A percentile compares a stretch with the other conserved stretches of the same genome.
Evolutionary conservation across 1,140 invertebrate genomes (phyloP).

Genomic region (Aphelenchoides avenae): DNA sequence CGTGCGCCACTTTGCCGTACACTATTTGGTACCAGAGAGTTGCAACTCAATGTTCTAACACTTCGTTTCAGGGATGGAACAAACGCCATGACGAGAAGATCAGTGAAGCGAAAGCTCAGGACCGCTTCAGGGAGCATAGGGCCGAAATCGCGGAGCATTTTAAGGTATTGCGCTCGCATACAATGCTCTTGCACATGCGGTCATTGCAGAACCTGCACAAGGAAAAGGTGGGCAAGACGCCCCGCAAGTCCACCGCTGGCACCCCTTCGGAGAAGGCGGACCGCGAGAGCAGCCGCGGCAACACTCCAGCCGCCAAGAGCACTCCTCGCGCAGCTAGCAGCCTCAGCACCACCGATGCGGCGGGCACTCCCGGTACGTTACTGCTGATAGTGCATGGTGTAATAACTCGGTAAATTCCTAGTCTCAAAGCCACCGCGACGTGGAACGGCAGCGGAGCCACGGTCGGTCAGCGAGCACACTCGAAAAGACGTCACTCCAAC

Average conservation of each 20-base stretch:
- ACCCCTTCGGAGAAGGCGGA: neutral
- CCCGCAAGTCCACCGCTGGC: conserved; percentile 9
- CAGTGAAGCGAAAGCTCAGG: conserved; percentile 12
- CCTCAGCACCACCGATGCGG: conserved; percentile 1
- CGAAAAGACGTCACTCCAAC: conserved; percentile 24
- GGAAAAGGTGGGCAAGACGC: conserved; percentile 16
- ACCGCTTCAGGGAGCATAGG: conserved; percentile 27
- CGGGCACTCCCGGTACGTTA: neutral
- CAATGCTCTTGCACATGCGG: neutral
- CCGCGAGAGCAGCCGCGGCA: conserved; percentile 24
- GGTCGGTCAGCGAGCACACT: too few species aligned
- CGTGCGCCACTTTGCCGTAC: conserved; percentile 16
- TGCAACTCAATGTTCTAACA: conserved; percentile 10
- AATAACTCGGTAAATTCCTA: too few species aligned
- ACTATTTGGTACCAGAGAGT: conserved; percentile 19
- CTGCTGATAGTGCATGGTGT: neutral
- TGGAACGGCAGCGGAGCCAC: too few species aligned
- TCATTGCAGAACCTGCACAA: conserved; percentile 28
- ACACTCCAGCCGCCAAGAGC: conserved; percentile 13
- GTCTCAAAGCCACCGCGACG: too few species aligned
- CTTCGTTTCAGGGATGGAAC: conserved; percentile 28
- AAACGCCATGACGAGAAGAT: conserved; percentile 27
- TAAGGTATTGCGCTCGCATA: conserved; percentile 14
- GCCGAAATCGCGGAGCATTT: conserved; percentile 23
- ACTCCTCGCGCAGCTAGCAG: conserved; percentile 2